phyloP scores from a whole-genome alignment of 2,888 invertebrate genomes.

The Tribolium freemani region DNA sequence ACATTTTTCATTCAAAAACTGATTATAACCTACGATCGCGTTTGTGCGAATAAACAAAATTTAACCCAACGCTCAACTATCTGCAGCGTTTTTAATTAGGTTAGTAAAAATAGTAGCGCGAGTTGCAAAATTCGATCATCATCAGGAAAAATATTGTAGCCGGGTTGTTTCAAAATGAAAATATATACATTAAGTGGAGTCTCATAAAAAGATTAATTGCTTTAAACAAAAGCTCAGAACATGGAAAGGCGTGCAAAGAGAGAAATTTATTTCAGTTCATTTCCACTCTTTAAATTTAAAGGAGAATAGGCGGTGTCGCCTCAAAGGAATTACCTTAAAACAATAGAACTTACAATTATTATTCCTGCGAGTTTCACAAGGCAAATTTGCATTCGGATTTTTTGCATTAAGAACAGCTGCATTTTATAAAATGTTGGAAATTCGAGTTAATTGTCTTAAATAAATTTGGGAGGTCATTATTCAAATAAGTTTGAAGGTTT shows the following conservation, averaged over 20 bases:
- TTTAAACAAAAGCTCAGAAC: constrained; percentile 53
- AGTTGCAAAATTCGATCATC: background rate
- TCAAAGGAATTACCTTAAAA: constrained; percentile 51
- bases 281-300: constrained; percentile 55
- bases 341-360: constrained; percentile 47
- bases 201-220: constrained; percentile 56
- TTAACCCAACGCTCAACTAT: background rate
- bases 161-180: constrained; percentile 10
- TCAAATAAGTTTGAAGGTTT: background rate
- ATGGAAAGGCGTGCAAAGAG: constrained; percentile 54
- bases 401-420: background rate
- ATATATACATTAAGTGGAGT: constrained; percentile 31
- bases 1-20: constrained; percentile 34
- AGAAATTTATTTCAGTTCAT: constrained; percentile 56
- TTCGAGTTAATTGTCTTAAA: background rate
- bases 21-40: constrained; percentile 25
- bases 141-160: background rate
- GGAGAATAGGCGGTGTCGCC: constrained; percentile 49
- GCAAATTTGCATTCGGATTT: background rate
- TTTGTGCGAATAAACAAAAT: constrained; percentile 18
- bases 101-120: constrained; percentile 5
- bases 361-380: constrained; percentile 4
- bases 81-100: constrained; percentile 22
- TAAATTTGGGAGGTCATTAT: background rate
- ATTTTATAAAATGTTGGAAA: constrained; percentile 12